These are phyloP conservation scores for Oreocharis arfaki DNA, from an alignment of 2,113 vertebrate genomes.

Conservation along the genomic window DNA sequence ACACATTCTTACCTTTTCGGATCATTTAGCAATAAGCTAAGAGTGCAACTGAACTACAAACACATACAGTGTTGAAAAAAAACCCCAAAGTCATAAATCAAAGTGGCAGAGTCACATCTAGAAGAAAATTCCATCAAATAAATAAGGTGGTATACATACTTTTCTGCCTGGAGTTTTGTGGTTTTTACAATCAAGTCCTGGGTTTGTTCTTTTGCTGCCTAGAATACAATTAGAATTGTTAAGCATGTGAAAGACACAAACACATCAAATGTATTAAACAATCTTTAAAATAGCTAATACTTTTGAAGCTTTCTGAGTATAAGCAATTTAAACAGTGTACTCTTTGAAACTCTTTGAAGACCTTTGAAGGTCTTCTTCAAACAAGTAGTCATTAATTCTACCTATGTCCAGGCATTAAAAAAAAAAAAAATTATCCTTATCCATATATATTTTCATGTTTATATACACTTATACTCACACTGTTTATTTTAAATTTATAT, in stretches of 20 bases:
- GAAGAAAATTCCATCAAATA: neutral
- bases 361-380: neutral
- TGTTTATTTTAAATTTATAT: neutral
- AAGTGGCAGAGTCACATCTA: neutral
- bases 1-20: neutral
- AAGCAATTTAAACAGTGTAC: neutral
- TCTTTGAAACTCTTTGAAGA: too few relatives aligned
- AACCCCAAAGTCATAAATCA: fast-evolving
- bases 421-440: neutral
- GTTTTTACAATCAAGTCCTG: slow-evolving; percentile 97
- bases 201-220: slow-evolving; percentile 96
- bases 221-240: slow-evolving; percentile 38
- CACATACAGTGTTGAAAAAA: neutral
- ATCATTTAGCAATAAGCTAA: neutral
- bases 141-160: slow-evolving; percentile 75
- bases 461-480: neutral
- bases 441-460: neutral
- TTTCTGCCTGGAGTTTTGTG: slow-evolving; percentile 95
- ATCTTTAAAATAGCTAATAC: neutral
- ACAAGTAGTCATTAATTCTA: neutral
- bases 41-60: neutral
- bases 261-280: neutral
- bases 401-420: neutral
- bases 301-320: neutral
- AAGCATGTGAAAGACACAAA: neutral